Base-by-base conservation (phyloP, 2,888 invertebrate genomes). In the Gari tellinella region DNA sequence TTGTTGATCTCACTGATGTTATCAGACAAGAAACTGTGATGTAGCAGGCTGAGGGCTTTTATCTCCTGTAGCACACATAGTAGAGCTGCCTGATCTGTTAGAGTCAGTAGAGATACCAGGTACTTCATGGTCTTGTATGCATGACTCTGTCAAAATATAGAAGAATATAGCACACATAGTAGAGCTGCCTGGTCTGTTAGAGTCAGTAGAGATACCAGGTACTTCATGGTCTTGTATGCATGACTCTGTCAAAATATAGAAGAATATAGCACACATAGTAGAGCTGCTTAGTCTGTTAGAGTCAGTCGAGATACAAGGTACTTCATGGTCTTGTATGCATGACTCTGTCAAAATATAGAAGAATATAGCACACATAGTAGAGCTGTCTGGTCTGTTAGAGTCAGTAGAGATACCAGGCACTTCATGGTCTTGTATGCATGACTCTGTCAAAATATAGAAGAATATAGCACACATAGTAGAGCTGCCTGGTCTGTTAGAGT, bases 101-200 rank as follows among this genome's bases (percentile, higher is more conserved):
- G 94, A 63, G 94, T 94, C 43, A 97, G 93, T 84, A 95, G 94
- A 89, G 95, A 95, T 82, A 96, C 93, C 66, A 97, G 95, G 92
- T 96, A 97, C 92, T 95, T 95, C 80, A 97, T 92, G 8, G 96
- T 96, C 86, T 95, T 95, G 89, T 95, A 95, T 0, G 96, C 97
- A 69, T 95, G 94, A 77, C 95, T 95, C 96, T 96, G 86, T 46
- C 31, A 31, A 90, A n/a, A 83, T 51, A 76, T 3, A 56, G 37
- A 58, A 31, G 38, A 21, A 52, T 21, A 46, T 10, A 14, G 31
- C 31, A 31, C 10, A 31, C 31, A 31, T 43, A 95, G 95, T 90
- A 96, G 95, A 70, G 95, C 94, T 41, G 94, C 94, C 82, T 95
- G 93, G 91, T 96, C 96, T 8, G 95, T 95, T 80, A 94, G 94